phyloP scores from a whole-genome alignment of 2,113 vertebrate genomes.

The Illadopsis cleaveri region DNA sequence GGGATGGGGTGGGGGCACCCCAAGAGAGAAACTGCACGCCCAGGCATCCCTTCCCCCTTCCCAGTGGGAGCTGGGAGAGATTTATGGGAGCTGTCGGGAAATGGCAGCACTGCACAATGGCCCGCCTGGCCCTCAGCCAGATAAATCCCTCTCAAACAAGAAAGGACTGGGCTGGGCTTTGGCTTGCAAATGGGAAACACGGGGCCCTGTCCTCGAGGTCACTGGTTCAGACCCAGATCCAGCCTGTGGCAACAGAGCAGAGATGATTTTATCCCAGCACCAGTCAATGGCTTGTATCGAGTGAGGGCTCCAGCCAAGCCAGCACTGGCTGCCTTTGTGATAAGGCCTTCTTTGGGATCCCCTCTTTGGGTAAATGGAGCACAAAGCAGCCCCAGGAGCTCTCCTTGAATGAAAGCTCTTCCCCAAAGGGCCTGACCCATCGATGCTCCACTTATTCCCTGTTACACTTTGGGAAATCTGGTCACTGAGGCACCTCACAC shows the following conservation, averaged over 20 bases:
- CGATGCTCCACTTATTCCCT: background rate
- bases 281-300: background rate
- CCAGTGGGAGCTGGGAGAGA: background rate
- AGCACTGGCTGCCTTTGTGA: background rate
- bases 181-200: background rate
- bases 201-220: conserved; percentile 1
- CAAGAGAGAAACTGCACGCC: background rate
- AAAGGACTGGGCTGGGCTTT: background rate
- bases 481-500: background rate
- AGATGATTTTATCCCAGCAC: background rate
- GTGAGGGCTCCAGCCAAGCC: background rate
- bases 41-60: background rate
- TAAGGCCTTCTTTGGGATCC: background rate
- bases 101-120: background rate
- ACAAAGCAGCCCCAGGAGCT: conserved; percentile 4
- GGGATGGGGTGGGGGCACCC: background rate
- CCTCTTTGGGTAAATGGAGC: background rate
- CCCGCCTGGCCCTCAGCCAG: background rate
- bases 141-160: background rate
- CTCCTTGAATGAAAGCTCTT: background rate
- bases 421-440: background rate
- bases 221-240: conserved; percentile 3
- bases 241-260: background rate
- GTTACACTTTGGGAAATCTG: background rate
- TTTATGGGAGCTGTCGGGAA: background rate